These are phyloP conservation scores for Cisticola juncidis DNA, from an alignment of 2,113 vertebrate genomes.

Conservation along the genomic window DNA sequence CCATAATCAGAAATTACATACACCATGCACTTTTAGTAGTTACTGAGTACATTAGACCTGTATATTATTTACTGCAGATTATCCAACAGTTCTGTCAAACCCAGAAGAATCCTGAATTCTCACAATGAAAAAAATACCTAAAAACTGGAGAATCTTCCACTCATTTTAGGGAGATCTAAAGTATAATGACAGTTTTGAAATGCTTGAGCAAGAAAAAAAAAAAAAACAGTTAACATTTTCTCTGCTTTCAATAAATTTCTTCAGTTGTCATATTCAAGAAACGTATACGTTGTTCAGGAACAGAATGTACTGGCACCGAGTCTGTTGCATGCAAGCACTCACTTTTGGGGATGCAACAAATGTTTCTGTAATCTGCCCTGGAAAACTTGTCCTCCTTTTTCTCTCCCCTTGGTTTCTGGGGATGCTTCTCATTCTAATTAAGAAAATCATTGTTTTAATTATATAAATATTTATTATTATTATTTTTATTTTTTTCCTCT, in stretches of 20 bases:
- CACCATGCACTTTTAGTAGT: neutral
- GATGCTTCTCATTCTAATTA: neutral
- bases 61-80: neutral
- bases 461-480: too few species aligned
- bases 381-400: neutral
- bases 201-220: neutral
- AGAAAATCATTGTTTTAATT: neutral
- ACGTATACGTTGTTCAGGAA: conserved; percentile 51
- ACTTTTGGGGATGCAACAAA: conserved; percentile 41
- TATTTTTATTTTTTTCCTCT: neutral
- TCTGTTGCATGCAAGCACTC: conserved; percentile 22
- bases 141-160: neutral
- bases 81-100: neutral
- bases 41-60: neutral
- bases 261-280: conserved; percentile 24
- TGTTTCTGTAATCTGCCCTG: conserved; percentile 26
- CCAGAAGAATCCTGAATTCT: neutral
- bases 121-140: neutral
- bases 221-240: conserved; percentile 11
- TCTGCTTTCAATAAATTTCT: conserved; percentile 54
- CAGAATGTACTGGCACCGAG: conserved; percentile 57
- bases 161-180: neutral
- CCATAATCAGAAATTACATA: neutral
- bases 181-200: neutral
- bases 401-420: neutral